Base-by-base conservation (phyloP, 2,797 vertebrate genomes). In the Sorex maritimensis region DNA sequence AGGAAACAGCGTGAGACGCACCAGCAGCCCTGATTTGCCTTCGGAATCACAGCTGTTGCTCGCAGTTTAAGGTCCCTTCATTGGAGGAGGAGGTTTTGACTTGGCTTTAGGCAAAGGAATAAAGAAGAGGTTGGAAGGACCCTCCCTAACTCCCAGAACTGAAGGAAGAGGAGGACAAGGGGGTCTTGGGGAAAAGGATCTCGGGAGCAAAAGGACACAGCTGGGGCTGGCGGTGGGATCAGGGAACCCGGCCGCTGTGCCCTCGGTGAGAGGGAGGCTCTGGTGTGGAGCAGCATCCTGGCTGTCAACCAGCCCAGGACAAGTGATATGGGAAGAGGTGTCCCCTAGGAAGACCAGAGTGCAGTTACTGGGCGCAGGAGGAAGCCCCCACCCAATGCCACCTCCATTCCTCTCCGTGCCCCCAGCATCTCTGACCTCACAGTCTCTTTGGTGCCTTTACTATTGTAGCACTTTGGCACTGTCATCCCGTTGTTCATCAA, bases 101-200 rank as follows among this genome's bases (percentile, higher is more conserved):
- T 81, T 49, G 75, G 67, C 46, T n/a, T 65, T 75, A 38, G 49
- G 81, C 34, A 82, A 86, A 19, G 17, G 88, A 83, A 73, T 78
- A 81, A 87, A 55, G 63, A 28, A 14, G 52, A 73, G 69, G 46
- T 24, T 65, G n/a, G 49, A 55, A 30, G 7, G 14, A 41, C n/a
- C 28, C 12, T 46, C 58, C 49, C 0, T 7, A 61, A 52, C 65
- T n/a, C 28, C 44, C 28, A 63, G 83, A 79, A 44, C 6, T 49
- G 58, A 77, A 44, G 84, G 11, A 75, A 61, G 24, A 55, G 34
- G 81, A 26, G 34, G 81, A 26, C 5, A 34, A 74, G 41, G 67
- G 87, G 46, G n/a, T 85, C 4, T 8, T 77, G 28, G 28, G 38
- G 41, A 81, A 34, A 84, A 69, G 23, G 65, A 61, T 26, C 49